Evolutionary conservation across 2,113 vertebrate genomes (phyloP).

Genomic region (Sinosuthora webbiana): DNA sequence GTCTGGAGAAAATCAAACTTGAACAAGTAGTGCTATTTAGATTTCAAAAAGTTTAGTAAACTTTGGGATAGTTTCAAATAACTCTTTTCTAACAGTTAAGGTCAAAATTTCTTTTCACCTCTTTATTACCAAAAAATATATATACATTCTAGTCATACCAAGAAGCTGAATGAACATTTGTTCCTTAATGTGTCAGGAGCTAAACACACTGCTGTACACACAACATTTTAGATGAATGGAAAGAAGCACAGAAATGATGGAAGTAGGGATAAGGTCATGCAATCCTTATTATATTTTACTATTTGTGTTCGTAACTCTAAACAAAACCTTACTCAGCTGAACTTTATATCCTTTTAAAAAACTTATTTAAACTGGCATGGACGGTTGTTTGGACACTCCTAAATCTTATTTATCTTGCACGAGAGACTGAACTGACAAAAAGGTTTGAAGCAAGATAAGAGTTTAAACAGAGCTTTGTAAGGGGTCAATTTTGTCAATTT

Average conservation of each 20-base stretch:
- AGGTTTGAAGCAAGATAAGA: neutral
- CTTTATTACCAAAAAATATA: neutral
- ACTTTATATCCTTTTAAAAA: neutral
- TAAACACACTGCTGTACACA: neutral
- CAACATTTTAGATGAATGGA: neutral
- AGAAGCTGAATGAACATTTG: neutral
- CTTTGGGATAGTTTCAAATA: neutral
- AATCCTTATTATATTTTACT: neutral
- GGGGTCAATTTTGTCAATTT: neutral
- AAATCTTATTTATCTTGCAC: neutral
- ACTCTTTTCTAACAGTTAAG: neutral
- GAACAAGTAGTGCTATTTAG: neutral
- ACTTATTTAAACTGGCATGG: neutral
- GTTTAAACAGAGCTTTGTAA: neutral
- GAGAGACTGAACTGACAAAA: neutral
- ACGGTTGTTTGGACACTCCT: neutral
- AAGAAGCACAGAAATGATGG: neutral
- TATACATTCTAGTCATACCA: neutral
- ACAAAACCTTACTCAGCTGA: slow-evolving; percentile 4
- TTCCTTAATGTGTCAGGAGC: neutral
- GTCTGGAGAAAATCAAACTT: neutral
- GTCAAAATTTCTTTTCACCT: neutral
- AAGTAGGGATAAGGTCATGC: neutral
- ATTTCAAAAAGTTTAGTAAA: slow-evolving; percentile 3
- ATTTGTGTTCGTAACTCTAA: neutral